Percentiles rank a stretch among this genome's conserved stretches.
Conservation (phyloP, 2,888 invertebrate species). For the Ellobium chinense region DNA sequence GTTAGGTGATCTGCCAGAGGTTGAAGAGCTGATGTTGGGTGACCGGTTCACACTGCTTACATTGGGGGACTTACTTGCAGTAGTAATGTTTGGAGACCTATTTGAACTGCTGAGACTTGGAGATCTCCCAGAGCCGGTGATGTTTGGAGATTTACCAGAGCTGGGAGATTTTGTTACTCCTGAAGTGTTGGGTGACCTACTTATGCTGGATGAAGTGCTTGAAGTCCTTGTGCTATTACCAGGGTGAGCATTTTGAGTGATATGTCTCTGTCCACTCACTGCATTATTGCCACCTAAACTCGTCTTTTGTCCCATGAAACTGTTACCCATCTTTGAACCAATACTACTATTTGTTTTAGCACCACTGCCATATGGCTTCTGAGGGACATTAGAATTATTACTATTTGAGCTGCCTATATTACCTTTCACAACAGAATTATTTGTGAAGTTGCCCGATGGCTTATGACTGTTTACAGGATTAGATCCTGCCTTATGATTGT, state of each 20-base stretch:
- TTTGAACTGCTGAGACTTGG: constrained; percentile 22
- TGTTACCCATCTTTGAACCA: neutral
- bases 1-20: constrained; percentile 21
- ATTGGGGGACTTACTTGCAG: constrained; percentile 35
- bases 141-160: constrained; percentile 35
- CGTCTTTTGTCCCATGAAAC: neutral
- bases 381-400: constrained; percentile 22
- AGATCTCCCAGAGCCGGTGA: constrained; percentile 24
- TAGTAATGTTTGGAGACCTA: constrained; percentile 30
- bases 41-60: constrained; percentile 8
- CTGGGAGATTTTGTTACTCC: constrained; percentile 35
- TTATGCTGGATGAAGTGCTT: neutral
- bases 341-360: constrained; percentile 4
- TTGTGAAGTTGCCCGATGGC: neutral
- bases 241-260: neutral
- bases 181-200: constrained; percentile 24
- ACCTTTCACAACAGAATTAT: constrained; percentile 22
- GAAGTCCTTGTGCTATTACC: neutral
- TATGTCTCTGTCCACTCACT: constrained; percentile 3
- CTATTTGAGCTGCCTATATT: constrained; percentile 29
- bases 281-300: neutral
- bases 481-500: constrained; percentile 10
- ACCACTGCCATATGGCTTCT: constrained; percentile 7
- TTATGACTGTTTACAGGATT: constrained; percentile 14
- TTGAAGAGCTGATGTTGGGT: constrained; percentile 26